Conservation (phyloP, 1,140 invertebrate genomes). For the Sesamia nonagrioides region DNA sequence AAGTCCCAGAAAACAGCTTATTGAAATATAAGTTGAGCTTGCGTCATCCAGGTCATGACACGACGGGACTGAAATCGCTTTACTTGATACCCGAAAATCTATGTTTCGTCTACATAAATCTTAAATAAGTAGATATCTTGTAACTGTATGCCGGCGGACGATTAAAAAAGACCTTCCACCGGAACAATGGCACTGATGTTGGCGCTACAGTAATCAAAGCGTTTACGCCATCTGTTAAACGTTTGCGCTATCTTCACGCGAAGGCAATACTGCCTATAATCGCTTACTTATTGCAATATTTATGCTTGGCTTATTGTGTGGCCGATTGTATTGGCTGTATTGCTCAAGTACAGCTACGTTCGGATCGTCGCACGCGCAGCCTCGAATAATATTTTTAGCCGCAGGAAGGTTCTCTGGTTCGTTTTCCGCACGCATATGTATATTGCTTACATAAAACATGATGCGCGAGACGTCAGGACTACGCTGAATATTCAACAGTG, state of each 20-base stretch:
- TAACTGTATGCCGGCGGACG: conserved; percentile 52
- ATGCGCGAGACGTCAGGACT: conserved; percentile 49
- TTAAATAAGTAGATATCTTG: conserved; percentile 32
- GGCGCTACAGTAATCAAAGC: conserved; percentile 38
- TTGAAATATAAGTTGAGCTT: conserved; percentile 49
- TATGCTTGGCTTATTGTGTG: conserved; percentile 48
- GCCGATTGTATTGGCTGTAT: conserved; percentile 50
- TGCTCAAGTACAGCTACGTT: conserved; percentile 48
- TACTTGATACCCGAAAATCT: conserved; percentile 33
- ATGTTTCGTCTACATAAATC: conserved; percentile 28
- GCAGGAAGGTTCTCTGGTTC: conserved; percentile 78
- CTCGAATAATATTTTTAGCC: conserved; percentile 82
- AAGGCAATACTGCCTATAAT: conserved; percentile 40
- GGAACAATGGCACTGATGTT: conserved; percentile 62
- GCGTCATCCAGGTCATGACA: conserved; percentile 59
- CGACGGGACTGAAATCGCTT: conserved; percentile 44
- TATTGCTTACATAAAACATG: conserved; percentile 66
- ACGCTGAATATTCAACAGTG: conserved; percentile 55
- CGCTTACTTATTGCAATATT: conserved; percentile 26
- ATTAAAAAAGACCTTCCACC: conserved; percentile 63
- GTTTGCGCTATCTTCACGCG: conserved; percentile 37
- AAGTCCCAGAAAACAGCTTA: conserved; percentile 36
- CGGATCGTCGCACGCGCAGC: conserved; percentile 77
- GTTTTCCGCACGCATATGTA: conserved; percentile 75
- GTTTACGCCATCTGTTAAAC: conserved; percentile 47